These are phyloP conservation scores for Pyrgus malvae DNA, from an alignment of 2,888 invertebrate genomes.

Conservation along the genomic window DNA sequence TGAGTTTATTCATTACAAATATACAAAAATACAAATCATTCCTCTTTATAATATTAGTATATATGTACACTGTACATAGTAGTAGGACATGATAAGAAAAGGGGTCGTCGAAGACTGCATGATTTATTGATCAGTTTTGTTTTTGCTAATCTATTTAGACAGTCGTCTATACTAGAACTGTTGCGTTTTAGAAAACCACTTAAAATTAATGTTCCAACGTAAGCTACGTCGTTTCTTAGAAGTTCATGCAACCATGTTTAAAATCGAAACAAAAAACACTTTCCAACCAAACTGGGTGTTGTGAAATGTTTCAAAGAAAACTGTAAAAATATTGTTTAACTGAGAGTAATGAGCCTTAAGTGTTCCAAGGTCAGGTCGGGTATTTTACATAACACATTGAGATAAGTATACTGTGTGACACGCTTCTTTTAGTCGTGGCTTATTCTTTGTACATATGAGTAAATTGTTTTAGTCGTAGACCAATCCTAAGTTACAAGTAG, in stretches of 20 bases:
- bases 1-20: no score
- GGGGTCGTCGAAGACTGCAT: no score
- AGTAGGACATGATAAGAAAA: no score
- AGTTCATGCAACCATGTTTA: not conserved
- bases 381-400: slow-evolving; percentile 7
- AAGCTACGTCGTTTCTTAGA: not conserved
- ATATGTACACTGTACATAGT: no score
- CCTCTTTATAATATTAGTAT: no score
- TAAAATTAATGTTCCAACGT: not conserved
- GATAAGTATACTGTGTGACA: not conserved
- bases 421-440: not conserved
- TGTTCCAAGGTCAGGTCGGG: slow-evolving; percentile 11
- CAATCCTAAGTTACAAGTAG: no score
- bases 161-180: no score
- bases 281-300: slow-evolving; percentile 8
- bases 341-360: slow-evolving; percentile 4
- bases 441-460: not conserved
- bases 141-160: not conserved
- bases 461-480: no score
- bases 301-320: slow-evolving; percentile 11
- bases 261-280: not conserved
- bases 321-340: slow-evolving; percentile 8
- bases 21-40: no score
- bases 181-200: not conserved
- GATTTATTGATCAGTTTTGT: no score